Evolutionary conservation across 2,113 vertebrate genomes (phyloP), one percentile per base, ranked within the genome.

Genomic region (Lates calcarifer): DNA sequence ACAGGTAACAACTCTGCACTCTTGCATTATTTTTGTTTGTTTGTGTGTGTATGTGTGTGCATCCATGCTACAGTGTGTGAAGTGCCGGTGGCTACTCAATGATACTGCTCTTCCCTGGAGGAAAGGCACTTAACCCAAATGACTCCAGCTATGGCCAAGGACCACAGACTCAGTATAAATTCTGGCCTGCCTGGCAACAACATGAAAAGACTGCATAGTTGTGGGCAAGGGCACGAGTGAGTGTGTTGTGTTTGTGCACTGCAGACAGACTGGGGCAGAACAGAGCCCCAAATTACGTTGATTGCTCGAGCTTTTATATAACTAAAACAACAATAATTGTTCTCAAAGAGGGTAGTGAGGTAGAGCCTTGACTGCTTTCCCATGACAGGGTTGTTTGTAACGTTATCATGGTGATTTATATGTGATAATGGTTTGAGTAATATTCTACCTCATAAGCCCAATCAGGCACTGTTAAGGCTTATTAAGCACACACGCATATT

Each of bases 111-210:
- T 74, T 74, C 82, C 76, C 85, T 79, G 39, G 70, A 78, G 82
- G 77, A 87, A 86, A 84, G 74, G 81, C 85, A 90, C 87, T 93
- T 91, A 92, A 93, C 92, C 90, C 70, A 86, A 77, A 90, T 86
- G 81, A 79, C 86, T 81, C 87, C 79, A 85, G 79, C 70, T 80
- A 82, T 73, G 67, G 63, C 87, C 71, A 28, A 67, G 68, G 72
- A 87, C 74, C 77, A 77, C 45, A 18, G 70, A 56, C 76, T 85
- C 67, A 45, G 83, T 83, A 77, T 78, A 67, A 89, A 70, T 87
- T 75, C 62, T 72, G 77, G 76, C 73, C 74, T 77, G 61, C 56
- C 70, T 74, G 56, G 75, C 71, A 79, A 91, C 74, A 73, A 51
- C 64, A 73, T 66, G 47, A 87, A 82, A 81, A 64, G 2, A 45